Evolutionary conservation across 2,888 invertebrate species (phyloP).

Genomic region (Lamproptera curius): DNA sequence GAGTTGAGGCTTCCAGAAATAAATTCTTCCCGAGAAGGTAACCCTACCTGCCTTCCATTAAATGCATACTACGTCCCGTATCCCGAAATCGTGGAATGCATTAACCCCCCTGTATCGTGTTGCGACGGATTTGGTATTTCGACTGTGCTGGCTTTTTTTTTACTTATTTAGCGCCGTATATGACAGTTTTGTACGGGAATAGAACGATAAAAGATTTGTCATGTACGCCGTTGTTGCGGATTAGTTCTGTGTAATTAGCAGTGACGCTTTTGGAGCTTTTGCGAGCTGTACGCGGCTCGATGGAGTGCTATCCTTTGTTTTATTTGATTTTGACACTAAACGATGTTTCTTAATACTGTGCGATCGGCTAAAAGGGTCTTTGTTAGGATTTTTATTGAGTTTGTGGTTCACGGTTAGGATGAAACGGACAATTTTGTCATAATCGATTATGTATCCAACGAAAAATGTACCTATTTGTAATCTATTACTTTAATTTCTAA

Average conservation of each 20-base stretch:
- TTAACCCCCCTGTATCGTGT: constrained; percentile 30
- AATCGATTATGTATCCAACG: too few species aligned
- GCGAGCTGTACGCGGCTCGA: not conserved
- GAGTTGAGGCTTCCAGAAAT: not conserved
- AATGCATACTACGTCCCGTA: constrained; percentile 24
- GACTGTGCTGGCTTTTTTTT: not conserved
- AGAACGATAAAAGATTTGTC: not conserved
- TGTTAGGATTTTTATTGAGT: too few species aligned
- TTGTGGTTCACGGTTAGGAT: too few species aligned
- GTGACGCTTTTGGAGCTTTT: not conserved
- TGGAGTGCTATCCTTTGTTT: not conserved
- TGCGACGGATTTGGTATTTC: constrained; percentile 17
- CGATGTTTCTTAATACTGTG: not conserved
- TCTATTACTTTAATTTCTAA: too few species aligned
- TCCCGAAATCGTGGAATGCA: constrained; percentile 33
- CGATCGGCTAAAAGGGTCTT: too few species aligned
- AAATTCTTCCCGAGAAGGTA: constrained; percentile 10
- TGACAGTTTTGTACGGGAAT: not conserved
- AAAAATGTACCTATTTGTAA: too few species aligned
- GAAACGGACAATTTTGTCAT: too few species aligned
- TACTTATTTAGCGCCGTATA: not conserved
- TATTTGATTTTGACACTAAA: not conserved
- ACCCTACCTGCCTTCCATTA: constrained; percentile 28
- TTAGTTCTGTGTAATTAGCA: not conserved
- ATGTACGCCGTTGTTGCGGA: not conserved